phyloP scores from a whole-genome alignment of 2,888 invertebrate species.

The Kryphioiulus occultus region DNA sequence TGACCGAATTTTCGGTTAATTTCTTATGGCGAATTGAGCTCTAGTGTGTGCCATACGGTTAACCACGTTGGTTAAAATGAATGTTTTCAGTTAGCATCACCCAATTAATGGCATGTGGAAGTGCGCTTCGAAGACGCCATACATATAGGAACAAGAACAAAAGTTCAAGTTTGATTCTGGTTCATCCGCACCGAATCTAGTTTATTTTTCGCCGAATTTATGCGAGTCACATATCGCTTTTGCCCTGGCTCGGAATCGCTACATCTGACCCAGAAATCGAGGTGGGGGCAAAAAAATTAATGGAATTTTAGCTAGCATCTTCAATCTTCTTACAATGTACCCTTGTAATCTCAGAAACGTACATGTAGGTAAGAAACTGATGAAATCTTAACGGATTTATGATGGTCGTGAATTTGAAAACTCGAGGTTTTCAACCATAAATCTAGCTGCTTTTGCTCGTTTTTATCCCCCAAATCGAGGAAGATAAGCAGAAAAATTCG shows the following conservation, averaged over 20 bases:
- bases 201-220: not conserved
- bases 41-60: not conserved
- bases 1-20: not conserved
- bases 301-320: not conserved
- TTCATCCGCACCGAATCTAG: constrained; percentile 1
- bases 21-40: not conserved
- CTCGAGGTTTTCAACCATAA: not conserved
- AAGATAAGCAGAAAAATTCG: not conserved
- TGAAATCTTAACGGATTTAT: not conserved
- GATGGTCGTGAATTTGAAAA: not conserved
- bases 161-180: constrained; percentile 22
- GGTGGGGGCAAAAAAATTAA: not conserved
- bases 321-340: not conserved
- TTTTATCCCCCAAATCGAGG: not conserved
- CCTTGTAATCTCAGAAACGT: too few species aligned
- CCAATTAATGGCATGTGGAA: not conserved
- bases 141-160: constrained; percentile 22
- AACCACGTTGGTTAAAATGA: not conserved
- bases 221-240: constrained; percentile 18
- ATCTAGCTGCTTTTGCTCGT: not conserved
- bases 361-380: not conserved
- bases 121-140: not conserved
- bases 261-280: not conserved
- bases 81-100: not conserved
- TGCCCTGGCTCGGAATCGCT: not conserved